Evolutionary conservation across 2,113 vertebrate genomes (phyloP), one percentile per base, ranked within the genome.

Genomic region (Cromileptes altivelis): DNA sequence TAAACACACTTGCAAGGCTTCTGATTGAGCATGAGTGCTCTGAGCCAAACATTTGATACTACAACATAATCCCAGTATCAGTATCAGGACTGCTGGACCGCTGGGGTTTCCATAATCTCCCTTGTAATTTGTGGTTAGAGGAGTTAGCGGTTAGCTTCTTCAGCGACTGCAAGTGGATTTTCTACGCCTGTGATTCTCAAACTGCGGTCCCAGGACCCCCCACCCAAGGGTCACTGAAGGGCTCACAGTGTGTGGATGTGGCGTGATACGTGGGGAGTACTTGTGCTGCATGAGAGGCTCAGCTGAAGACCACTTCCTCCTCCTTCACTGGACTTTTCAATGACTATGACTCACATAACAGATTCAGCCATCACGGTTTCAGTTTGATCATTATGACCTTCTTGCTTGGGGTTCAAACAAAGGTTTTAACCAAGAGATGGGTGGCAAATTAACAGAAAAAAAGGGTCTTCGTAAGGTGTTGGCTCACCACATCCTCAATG

Each of bases 71-170:
- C 90, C 80, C 72, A 27, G 90, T 86, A 82, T 90, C 85, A 13
- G 84, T 86, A 85, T 88, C 81, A 64, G 82, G 47, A 5, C 83
- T n/a, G 80, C 69, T 27, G 82, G 58, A 80, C 80, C 79, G 1
- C 76, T 63, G 84, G 69, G 80, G 82, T 64, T 88, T 84, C 83
- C 67, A 73, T 86, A 86, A 89, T 83, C 88, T 78, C 68, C 81
- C 73, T 75, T 60, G 64, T 92, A 85, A 91, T 92, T 91, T 88
- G 92, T 67, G 90, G 89, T 94, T 82, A 82, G 85, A n/a, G 65
- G 67, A 85, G 87, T 85, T 89, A 91, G 89, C n/a, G 91, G 87
- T 93, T 83, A 81, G 91, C 87, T 90, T 82, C 89, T 79, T 90
- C 85, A 81, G 75, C 40, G 88, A 84, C 87, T 91, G 90, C 90